Evolutionary conservation across 2,113 vertebrate genomes (phyloP), one percentile per base, ranked within the genome.

Genomic region (Leptodactylus fuscus): DNA sequence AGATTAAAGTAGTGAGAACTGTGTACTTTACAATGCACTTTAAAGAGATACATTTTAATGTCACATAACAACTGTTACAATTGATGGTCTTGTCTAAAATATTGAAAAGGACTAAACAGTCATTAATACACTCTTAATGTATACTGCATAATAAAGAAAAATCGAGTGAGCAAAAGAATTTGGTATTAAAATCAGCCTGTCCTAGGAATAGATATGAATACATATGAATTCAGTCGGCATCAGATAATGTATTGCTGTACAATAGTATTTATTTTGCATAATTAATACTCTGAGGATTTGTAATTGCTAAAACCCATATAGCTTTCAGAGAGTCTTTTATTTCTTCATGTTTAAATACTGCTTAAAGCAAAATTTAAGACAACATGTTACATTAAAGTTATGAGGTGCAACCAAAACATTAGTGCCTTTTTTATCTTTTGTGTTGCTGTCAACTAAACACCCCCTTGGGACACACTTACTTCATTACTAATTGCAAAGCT

Each of bases 391-490:
- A 86, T 86, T 86, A 86, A 86, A 86, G 84, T 86, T 86, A 86
- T 86, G 84, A 86, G 84, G 84, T 86, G 84, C 76, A 86, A 86
- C 84, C 84, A 86, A 86, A 86, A 86, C 84, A 86, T 86, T 86
- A 86, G 77, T 78, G 84, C 77, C 84, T 86, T 86, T 83, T 86
- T 81, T 86, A 81, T 86, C 84, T 80, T 85, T 86, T 86, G 84
- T 86, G 41, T 80, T 86, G 77, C 84, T 86, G 84, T 86, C 84
- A 86, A 81, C 65, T 86, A 86, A 86, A 86, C 58, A 86, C 84
- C 71, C 84, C 84, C 84, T 81, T 86, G 84, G 84, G 84, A 86
- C 76, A 81, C 77, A 86, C 83, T 85, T 58, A 69, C 84, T 86
- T 86, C 67, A 81, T 65, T 73, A 81, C 84, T 86, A 86, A 86